Evolutionary conservation across 2,888 invertebrate genomes (phyloP).

Genomic region (Parapristionchus giblindavisi): DNA sequence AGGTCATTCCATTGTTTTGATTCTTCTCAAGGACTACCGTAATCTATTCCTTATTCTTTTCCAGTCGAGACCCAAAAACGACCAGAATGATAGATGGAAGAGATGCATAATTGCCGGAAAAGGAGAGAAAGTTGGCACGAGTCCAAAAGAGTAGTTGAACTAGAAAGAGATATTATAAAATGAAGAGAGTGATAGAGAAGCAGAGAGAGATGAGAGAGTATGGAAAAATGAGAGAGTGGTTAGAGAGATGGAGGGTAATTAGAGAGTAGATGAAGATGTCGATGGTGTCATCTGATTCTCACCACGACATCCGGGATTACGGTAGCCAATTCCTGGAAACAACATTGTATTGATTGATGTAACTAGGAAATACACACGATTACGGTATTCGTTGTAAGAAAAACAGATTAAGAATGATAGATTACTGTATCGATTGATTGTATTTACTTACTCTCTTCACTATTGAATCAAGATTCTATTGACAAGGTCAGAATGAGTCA

Average conservation of each 20-base stretch:
- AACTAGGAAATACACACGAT: too few species aligned
- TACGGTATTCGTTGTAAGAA: too few species aligned
- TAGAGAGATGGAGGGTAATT: conserved; percentile 12
- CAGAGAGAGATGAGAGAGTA: neutral
- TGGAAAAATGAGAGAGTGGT: neutral
- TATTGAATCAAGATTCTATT: neutral
- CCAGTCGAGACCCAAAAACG: conserved; percentile 17
- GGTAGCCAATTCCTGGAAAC: too few species aligned
- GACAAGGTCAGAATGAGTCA: too few species aligned
- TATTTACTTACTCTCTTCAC: neutral
- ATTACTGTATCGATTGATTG: neutral
- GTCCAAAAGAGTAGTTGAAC: neutral
- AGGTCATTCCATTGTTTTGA: conserved; percentile 37
- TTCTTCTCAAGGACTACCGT: neutral
- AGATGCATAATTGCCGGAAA: conserved; percentile 21
- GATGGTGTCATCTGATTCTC: conserved; percentile 18
- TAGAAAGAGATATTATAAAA: neutral
- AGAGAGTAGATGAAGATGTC: conserved; percentile 10
- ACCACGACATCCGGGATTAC: conserved; percentile 1
- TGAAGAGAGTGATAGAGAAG: conserved; percentile 12
- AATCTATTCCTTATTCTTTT: conserved; percentile 22
- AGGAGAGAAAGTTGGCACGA: conserved; percentile 8
- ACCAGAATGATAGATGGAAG: neutral
- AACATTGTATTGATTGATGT: too few species aligned
- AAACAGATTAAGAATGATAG: too few species aligned